These are phyloP conservation scores for Drosophila infuscata DNA, from an alignment of 2,888 invertebrate species.

Conservation along the genomic window DNA sequence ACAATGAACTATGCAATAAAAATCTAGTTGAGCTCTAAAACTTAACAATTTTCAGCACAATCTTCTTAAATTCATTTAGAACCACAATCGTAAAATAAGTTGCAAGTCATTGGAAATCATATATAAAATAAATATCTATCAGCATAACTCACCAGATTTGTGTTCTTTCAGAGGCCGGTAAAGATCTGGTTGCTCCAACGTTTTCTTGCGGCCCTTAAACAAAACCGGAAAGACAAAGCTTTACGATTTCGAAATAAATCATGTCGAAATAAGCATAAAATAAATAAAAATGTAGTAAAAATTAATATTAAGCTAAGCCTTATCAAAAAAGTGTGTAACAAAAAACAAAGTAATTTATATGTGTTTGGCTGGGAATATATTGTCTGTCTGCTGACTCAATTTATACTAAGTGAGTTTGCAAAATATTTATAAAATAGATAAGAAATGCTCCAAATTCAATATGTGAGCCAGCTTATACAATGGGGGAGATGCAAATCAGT, in stretches of 20 bases:
- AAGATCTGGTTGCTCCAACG: constrained; percentile 90
- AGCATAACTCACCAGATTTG: constrained; percentile 86
- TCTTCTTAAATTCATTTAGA: constrained; percentile 86
- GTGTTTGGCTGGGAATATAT: not conserved
- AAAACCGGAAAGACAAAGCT: constrained; percentile 93
- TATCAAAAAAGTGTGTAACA: not conserved
- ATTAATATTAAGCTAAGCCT: not conserved
- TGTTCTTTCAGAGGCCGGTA: constrained; percentile 90
- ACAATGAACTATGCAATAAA: not conserved
- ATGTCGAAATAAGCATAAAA: constrained; percentile 25
- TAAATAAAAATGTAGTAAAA: constrained; percentile 1
- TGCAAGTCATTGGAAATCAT: not conserved
- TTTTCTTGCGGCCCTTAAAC: constrained; percentile 90
- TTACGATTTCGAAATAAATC: constrained; percentile 5
- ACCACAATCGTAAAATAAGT: constrained; percentile 12
- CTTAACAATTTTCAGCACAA: constrained; percentile 84
- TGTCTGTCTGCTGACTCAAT: not conserved
- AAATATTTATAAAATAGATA: not conserved
- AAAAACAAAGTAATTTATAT: not conserved
- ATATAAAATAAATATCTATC: not conserved
- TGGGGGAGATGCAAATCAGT: not conserved
- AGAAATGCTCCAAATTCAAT: not conserved
- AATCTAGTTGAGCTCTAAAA: not conserved
- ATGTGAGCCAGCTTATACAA: not conserved
- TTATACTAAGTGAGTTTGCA: not conserved